Evolutionary conservation across 2,797 vertebrate species (phyloP), one percentile per base, ranked within the genome.

Genomic region (Peromyscus aztecus): DNA sequence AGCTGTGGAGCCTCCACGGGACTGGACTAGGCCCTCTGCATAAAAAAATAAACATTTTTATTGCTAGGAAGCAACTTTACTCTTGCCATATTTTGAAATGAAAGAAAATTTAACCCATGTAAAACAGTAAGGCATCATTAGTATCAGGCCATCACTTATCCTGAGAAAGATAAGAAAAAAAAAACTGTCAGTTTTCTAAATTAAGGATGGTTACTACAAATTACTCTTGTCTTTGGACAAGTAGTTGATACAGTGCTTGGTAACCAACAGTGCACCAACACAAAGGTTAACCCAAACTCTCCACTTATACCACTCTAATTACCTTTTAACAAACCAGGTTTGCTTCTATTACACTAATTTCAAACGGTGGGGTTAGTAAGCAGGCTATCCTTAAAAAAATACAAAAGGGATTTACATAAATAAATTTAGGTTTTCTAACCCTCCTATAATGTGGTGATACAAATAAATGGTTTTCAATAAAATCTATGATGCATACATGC

Each of bases 191-290:
- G 69, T 10, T 29, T 97, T 90, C 57, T 87, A n/a, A 95, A 97
- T 96, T 95, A 95, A 96, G 84, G 81, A 10, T 40, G 61, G 31
- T 67, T 89, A 89, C 77, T 94, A 93, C 3, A 81, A 67, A 73
- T 86, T 67, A 31, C 57, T 59, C 71, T 23, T 57, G 55, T 49
- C 85, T 73, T 2, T 83, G 61, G 46, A 23, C n/a, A 81, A 63
- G 43, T 83, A 67, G 88, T 95, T 73, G 78, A 49, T 21, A 75
- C 86, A 17, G 19, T 27, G 49, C 34, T 49, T 81, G 91, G 90
- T 61, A 63, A 96, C 69, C 19, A 78, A 61, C 6, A n/a, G 37
- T 4, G 19, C 14, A 40, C 23, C 16, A 63, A 91, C 75, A n/a
- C 55, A 40, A 65, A 86, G 27, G 84, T 67, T 40, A 92, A 73